Evolutionary conservation across 2,113 vertebrate genomes (phyloP), one percentile per base, ranked within the genome.

Genomic region (Esox niger): DNA sequence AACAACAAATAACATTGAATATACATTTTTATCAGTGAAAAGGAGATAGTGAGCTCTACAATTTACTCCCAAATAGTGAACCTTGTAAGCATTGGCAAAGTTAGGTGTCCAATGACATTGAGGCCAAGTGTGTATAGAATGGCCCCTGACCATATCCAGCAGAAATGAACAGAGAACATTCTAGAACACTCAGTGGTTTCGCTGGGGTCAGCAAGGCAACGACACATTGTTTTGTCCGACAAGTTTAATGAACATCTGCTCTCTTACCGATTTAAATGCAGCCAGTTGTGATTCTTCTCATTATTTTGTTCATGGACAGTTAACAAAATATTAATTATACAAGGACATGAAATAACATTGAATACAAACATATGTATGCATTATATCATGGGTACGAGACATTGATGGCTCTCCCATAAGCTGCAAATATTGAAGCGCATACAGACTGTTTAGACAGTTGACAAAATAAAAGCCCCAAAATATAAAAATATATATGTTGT

Each of bases 141-240:
- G 13, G 62, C 69, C 73, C 35, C 72, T 74, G 71, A 70, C 59
- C 69, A 68, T 59, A 66, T 59, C 57, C 70, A 75, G 72, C 61
- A 54, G 64, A 64, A 35, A 59, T 15, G 32, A 58, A 86, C 81
- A 87, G 76, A 77, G 77, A 81, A 83, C 68, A 74, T 76, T 80
- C 84, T 62, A 30, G 70, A 6, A 54, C 52, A 46, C 49, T 21
- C 43, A 62, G 77, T 79, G 26, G 66, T 79, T 82, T 68, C 80
- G 82, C 82, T 81, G 77, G 29, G 66, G 64, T 88, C 21, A 15
- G 74, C 82, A 66, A 64, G 25, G 57, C 58, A 56, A 38, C n/a
- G 54, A 70, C 26, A 25, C 25, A 1, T n/a, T 27, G 62, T 66
- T 69, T 69, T 77, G 77, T 79, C 49, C 30, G 20, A 52, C 5